Conservation (phyloP, 2,888 invertebrate genomes). For the Cheilosia pagana region DNA sequence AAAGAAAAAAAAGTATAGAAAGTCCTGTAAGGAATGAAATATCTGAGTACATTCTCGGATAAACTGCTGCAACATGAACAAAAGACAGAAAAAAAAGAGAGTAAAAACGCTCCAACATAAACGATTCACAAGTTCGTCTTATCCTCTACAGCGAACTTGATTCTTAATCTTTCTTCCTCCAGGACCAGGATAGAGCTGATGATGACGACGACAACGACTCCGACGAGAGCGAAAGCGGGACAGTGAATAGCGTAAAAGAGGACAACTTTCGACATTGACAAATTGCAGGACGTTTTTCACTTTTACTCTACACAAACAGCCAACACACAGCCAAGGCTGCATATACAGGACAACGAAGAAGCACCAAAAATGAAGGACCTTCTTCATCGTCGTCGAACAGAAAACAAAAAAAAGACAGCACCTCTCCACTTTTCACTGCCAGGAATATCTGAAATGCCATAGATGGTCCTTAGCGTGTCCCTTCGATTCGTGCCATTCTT, state of each 20-base stretch:
- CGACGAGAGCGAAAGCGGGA: conserved; percentile 30
- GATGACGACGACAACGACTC: neutral
- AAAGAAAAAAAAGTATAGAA: conserved; percentile 14
- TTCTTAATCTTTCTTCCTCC: conserved; percentile 62
- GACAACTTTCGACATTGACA: conserved; percentile 75
- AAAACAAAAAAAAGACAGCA: conserved; percentile 17
- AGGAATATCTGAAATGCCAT: conserved; percentile 55
- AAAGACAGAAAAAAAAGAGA: conserved; percentile 9
- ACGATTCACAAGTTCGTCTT: conserved; percentile 72
- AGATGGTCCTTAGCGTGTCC: conserved; percentile 47
- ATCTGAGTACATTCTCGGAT: conserved; percentile 68
- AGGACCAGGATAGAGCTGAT: conserved; percentile 42
- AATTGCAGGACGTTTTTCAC: conserved; percentile 69
- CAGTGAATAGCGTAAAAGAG: conserved; percentile 51
- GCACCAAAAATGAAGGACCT: conserved; percentile 14
- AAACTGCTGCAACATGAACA: conserved; percentile 56
- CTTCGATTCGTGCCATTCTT: conserved; percentile 15
- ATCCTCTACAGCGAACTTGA: conserved; percentile 58
- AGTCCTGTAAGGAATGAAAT: conserved; percentile 66
- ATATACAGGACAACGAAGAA: neutral
- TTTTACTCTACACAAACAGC: conserved; percentile 31
- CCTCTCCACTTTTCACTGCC: conserved; percentile 54
- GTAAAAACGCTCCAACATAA: conserved; percentile 47
- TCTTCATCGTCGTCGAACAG: conserved; percentile 14
- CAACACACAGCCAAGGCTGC: neutral